Conservation (phyloP, 2,888 invertebrate genomes). For the Heliconius hortense region DNA sequence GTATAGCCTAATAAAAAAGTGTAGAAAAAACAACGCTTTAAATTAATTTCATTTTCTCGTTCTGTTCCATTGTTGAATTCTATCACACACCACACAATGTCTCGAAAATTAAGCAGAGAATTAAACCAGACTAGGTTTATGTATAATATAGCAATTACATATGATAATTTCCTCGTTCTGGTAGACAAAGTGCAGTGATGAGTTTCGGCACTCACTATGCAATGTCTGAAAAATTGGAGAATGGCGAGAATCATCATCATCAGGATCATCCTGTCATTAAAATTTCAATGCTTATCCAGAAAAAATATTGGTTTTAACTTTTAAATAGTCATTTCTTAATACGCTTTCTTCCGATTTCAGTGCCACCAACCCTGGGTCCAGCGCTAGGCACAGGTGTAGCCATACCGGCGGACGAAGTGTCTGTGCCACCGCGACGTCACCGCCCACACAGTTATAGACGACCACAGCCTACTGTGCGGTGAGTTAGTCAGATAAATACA, state of each 20-base stretch:
- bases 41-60: too few species aligned
- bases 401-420: conserved; percentile 83
- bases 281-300: too few species aligned
- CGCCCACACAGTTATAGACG: conserved; percentile 77
- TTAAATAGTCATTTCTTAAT: not conserved
- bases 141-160: too few species aligned
- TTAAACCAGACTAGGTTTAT: too few species aligned
- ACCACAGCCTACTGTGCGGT: conserved; percentile 86
- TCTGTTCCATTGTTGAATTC: not conserved
- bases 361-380: conserved; percentile 43
- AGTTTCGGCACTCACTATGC: not conserved
- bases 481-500: conserved; percentile 18
- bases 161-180: too few species aligned
- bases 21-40: not conserved
- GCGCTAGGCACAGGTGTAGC: conserved; percentile 85
- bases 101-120: not conserved
- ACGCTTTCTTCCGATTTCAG: conserved; percentile 27
- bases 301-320: too few species aligned
- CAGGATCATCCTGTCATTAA: too few species aligned
- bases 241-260: too few species aligned
- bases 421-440: conserved; percentile 54
- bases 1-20: too few species aligned
- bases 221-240: not conserved
- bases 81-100: not conserved
- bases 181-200: not conserved